Conservation (phyloP, 2,797 vertebrate genomes). For the Gadopsis bispinosus region DNA sequence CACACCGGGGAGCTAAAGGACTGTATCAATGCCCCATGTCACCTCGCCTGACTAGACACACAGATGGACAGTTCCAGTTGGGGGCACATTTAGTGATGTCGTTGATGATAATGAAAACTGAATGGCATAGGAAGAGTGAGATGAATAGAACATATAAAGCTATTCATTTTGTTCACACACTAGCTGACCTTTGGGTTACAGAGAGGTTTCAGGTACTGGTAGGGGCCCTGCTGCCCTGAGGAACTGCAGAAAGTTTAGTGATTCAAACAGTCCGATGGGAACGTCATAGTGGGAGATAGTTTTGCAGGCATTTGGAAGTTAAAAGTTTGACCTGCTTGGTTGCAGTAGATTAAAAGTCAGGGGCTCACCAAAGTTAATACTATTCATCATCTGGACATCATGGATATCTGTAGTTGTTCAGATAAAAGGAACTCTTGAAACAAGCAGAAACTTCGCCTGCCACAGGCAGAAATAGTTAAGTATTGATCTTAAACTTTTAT, state of each 20-base stretch:
- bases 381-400: not conserved
- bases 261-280: not conserved
- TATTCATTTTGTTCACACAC: not conserved
- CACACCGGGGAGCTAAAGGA: conserved; percentile 46
- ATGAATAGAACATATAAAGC: conserved; percentile 4
- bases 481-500: conserved; percentile 20
- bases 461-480: not conserved
- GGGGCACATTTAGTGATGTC: not conserved
- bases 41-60: conserved; percentile 35
- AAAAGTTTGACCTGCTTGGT: not conserved
- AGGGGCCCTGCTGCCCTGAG: not conserved
- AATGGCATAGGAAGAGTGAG: not conserved
- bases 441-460: conserved; percentile 6
- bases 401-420: not conserved
- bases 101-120: conserved; percentile 13
- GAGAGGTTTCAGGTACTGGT: not conserved
- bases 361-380: not conserved
- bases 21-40: conserved; percentile 47
- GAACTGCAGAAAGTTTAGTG: not conserved
- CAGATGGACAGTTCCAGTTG: conserved; percentile 27
- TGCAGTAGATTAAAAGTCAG: not conserved
- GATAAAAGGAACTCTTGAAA: conserved; percentile 9
- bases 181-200: conserved; percentile 14
- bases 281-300: not conserved
- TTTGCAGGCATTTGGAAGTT: not conserved